Base-by-base conservation (phyloP, 2,113 vertebrate genomes). In the Melanocharis versteri region DNA sequence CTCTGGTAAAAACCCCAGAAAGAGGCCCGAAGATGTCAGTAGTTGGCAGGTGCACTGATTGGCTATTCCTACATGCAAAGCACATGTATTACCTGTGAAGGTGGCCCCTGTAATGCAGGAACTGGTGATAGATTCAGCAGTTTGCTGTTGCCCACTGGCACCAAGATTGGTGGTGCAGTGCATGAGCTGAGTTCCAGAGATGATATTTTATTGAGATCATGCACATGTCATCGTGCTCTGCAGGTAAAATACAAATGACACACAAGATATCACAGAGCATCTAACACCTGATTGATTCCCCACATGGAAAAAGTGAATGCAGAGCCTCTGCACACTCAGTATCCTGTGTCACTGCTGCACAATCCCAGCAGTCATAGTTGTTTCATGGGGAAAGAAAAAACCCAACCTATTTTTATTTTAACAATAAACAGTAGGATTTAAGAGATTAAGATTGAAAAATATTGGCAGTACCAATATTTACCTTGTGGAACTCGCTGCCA, bases 251-350 rank as follows among this genome's bases (percentile, higher is more conserved):
- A 68, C 9, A 76, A 87, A 70, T 30, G 20, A 37, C 14, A 10
- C 2, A 20, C 11, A 30, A 71, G 23, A 28, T 51, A 42, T 22
- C 47, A 47, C 47, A 68, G 31, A 72, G 22, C 23, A 48, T 26
- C 31, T 26, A n/a, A 71, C 8, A 51, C 22, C 56, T 39, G 30
- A 37, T 12, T 66, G 26, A 37, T 28, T 80, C 53, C 22, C 35
- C 37, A 9, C 0, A 0, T 10, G 37, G 28, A 61, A 62, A 15
- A 27, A 44, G 19, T 5, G 2, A 0, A 76, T 56, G 23, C 42
- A 27, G 2, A 31, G 26, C 22, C 35, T 28, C 35, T 47, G 50
- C 50, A 64, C 28, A 31, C 11, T 24, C 47, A 37, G 17, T 15
- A 26, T 12, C 17, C 65, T 48, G 13, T 17, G 9, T 11, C 6